Percentiles rank a stretch among this genome's conserved stretches.
Conservation (phyloP, 2,113 vertebrate genomes). For the Catharus fuscescens region DNA sequence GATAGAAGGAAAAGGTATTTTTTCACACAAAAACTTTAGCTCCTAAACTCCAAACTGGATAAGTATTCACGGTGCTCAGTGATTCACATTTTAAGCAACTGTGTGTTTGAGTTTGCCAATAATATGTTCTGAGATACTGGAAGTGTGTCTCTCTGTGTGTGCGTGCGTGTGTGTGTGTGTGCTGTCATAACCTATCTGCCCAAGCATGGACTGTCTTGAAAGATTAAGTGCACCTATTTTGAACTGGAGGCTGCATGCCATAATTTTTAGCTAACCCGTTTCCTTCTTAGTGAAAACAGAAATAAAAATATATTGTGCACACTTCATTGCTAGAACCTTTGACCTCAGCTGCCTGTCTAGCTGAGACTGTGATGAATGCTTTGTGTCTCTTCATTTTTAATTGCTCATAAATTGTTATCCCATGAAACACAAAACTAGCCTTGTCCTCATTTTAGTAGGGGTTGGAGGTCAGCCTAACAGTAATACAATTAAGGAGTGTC, state of each 20-base stretch:
- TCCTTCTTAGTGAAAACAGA: slow-evolving; percentile 97
- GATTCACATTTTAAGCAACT: slow-evolving; percentile 55
- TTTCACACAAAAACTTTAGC: not conserved
- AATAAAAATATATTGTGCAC: slow-evolving; percentile 99
- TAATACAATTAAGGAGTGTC: slow-evolving; percentile 86
- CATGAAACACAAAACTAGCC: slow-evolving; percentile 92
- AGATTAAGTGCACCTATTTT: slow-evolving; percentile 83
- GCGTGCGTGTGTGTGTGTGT: not conserved
- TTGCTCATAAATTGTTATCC: slow-evolving; percentile 99
- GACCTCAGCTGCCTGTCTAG: slow-evolving; percentile 83
- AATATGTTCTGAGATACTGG: slow-evolving; percentile 20
- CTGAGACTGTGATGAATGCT: slow-evolving; percentile 92
- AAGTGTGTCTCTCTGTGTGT: not conserved
- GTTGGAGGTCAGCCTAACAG: slow-evolving; percentile 88
- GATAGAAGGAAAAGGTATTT: not conserved
- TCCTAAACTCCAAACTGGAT: not conserved
- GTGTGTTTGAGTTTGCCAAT: slow-evolving; percentile 28
- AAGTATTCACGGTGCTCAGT: not conserved
- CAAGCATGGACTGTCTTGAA: slow-evolving; percentile 79
- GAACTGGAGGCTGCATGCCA: slow-evolving; percentile 84
- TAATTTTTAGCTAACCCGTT: slow-evolving; percentile 95
- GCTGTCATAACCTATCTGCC: slow-evolving; percentile 78
- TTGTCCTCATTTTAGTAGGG: slow-evolving; percentile 89
- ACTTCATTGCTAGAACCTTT: slow-evolving; percentile 90
- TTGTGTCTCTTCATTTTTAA: slow-evolving; percentile 93